These are phyloP conservation scores for Patiria pectinifera DNA, from an alignment of 53 echinoderm and acorn worm species.

Conservation along the genomic window DNA sequence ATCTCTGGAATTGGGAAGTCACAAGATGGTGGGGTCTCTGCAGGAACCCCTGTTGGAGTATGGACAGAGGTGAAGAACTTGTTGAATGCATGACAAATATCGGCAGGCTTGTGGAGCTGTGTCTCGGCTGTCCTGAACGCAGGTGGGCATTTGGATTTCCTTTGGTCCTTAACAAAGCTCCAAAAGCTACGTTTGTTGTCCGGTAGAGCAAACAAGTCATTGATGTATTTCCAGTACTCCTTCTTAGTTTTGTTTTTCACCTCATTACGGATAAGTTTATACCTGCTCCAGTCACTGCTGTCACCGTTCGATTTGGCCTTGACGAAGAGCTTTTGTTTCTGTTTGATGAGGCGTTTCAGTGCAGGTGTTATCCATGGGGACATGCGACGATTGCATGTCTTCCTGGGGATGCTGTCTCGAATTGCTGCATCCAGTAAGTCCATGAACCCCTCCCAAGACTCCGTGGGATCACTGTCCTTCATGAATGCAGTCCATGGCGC, in stretches of 20 bases:
- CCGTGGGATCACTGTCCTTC: slow-evolving; percentile 29
- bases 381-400: not conserved
- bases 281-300: slow-evolving; percentile 19
- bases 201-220: not conserved
- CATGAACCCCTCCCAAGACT: slow-evolving; percentile 60
- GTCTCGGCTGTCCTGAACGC: not conserved
- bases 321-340: slow-evolving; percentile 42
- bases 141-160: slow-evolving; percentile 36
- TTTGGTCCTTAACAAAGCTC: slow-evolving; percentile 32
- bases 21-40: slow-evolving; percentile 18
- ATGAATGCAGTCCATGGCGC: slow-evolving; percentile 46
- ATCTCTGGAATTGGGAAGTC: slow-evolving; percentile 16
- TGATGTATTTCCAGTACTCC: slow-evolving; percentile 12
- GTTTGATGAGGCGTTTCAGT: slow-evolving; percentile 43
- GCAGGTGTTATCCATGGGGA: slow-evolving; percentile 49
- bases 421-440: no score
- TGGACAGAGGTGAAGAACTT: slow-evolving; percentile 20
- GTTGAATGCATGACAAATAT: slow-evolving; percentile 20
- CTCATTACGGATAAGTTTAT: slow-evolving; percentile 33
- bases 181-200: slow-evolving; percentile 37
- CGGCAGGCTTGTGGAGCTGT: not conserved
- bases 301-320: slow-evolving; percentile 9
- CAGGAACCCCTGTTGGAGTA: not conserved
- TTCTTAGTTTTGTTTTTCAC: not conserved
- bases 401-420: slow-evolving; percentile 52